Evolutionary conservation across 2,888 invertebrate genomes (phyloP).

Genomic region (Diploptera punctata): DNA sequence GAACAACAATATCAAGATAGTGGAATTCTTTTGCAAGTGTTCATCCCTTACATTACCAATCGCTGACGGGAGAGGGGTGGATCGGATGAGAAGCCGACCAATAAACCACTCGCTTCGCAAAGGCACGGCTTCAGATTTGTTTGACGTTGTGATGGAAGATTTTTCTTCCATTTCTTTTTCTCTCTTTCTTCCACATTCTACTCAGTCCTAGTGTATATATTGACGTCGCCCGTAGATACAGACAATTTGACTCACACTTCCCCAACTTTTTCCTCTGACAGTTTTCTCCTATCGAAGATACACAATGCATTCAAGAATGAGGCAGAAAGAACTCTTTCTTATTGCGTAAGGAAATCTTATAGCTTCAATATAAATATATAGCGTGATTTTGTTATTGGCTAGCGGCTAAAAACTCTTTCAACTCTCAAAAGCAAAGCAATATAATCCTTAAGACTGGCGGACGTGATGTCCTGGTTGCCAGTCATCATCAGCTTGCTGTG

Average conservation of each 20-base stretch:
- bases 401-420: too few species aligned
- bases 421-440: too few species aligned
- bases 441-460: too few species aligned
- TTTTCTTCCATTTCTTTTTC: neutral
- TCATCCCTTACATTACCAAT: conserved; percentile 10
- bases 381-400: too few species aligned
- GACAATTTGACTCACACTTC: conserved; percentile 5
- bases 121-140: conserved; percentile 3
- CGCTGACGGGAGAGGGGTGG: neutral
- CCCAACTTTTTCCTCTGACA: neutral
- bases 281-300: neutral
- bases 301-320: neutral
- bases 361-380: too few species aligned
- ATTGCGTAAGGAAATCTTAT: too few species aligned
- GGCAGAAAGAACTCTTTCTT: neutral
- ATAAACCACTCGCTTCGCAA: conserved; percentile 9
- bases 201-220: conserved; percentile 16
- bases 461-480: too few species aligned
- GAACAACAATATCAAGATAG: neutral
- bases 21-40: neutral
- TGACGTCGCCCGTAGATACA: conserved; percentile 18
- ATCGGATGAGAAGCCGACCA: neutral
- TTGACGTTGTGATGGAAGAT: conserved; percentile 25
- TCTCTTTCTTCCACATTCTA: neutral
- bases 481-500: too few species aligned